A percentile compares a stretch with the other conserved stretches of the same genome.
phyloP scores from a whole-genome alignment of 35 echinoderm and acorn worm genomes.

The Strongylocentrotus purpuratus region DNA sequence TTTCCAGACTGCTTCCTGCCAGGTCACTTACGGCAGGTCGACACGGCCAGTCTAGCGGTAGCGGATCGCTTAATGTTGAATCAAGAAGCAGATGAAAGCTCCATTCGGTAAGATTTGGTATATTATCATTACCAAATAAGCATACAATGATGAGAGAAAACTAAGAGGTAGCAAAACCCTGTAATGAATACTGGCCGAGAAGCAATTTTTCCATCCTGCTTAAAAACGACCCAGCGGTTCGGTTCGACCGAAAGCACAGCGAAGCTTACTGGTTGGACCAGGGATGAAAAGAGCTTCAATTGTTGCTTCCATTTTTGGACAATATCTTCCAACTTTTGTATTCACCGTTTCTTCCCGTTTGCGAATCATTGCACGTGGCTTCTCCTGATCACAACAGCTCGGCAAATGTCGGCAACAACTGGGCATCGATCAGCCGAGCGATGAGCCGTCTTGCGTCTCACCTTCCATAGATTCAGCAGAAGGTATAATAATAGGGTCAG shows the following conservation, averaged over 20 bases:
- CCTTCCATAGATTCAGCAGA: neutral
- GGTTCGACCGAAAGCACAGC: neutral
- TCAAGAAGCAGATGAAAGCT: neutral
- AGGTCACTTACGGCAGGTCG: neutral
- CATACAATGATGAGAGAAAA: neutral
- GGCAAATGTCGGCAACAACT: neutral
- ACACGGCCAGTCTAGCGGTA: too few species aligned
- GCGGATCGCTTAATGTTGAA: neutral
- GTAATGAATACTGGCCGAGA: neutral
- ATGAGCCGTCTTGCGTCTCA: neutral
- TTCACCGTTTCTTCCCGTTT: neutral
- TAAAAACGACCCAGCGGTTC: neutral
- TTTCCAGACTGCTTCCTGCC: neutral
- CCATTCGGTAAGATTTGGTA: neutral
- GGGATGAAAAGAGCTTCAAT: neutral
- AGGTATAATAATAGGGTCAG: neutral
- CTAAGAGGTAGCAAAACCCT: conserved; percentile 1
- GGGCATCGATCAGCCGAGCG: neutral
- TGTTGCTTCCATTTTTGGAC: neutral
- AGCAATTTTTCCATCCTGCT: neutral
- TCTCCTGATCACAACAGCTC: too few species aligned
- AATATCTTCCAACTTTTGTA: neutral
- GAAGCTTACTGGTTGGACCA: neutral
- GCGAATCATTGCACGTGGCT: neutral
- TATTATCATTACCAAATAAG: neutral